Conservation (phyloP, 2,113 vertebrate genomes). For the Psittacula cyanocephala region DNA sequence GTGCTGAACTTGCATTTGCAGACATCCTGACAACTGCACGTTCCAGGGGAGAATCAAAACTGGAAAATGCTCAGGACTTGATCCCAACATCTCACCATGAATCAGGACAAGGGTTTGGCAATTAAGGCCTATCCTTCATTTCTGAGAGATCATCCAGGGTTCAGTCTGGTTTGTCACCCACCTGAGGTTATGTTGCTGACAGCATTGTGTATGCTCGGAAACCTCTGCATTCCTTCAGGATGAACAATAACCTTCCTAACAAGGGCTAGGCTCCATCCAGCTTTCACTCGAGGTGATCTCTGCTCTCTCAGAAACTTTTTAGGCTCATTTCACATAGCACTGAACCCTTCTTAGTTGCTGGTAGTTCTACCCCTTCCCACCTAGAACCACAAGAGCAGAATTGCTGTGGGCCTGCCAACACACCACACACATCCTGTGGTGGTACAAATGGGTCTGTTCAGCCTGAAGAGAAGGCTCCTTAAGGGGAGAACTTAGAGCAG, state of each 20-base stretch:
- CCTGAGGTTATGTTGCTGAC: slow-evolving; percentile 33
- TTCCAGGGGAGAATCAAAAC: rapidly evolving
- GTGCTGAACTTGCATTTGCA: rapidly evolving
- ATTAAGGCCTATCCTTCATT: background rate
- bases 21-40: rapidly evolving
- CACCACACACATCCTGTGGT: rapidly evolving
- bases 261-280: background rate
- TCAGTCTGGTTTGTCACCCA: background rate
- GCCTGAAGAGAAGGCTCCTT: background rate
- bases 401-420: rapidly evolving
- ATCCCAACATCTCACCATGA: background rate
- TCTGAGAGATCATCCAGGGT: background rate
- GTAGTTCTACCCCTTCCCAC: background rate
- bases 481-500: background rate
- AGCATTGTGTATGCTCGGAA: background rate
- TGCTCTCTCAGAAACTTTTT: background rate
- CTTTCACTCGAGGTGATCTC: background rate
- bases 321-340: background rate
- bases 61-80: background rate
- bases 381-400: background rate
- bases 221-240: slow-evolving; percentile 2
- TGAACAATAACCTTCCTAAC: background rate
- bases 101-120: background rate
- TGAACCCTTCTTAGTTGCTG: background rate
- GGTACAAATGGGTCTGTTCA: background rate